Conservation (phyloP, 2,797 vertebrate species). For the Girardinus metallicus region DNA sequence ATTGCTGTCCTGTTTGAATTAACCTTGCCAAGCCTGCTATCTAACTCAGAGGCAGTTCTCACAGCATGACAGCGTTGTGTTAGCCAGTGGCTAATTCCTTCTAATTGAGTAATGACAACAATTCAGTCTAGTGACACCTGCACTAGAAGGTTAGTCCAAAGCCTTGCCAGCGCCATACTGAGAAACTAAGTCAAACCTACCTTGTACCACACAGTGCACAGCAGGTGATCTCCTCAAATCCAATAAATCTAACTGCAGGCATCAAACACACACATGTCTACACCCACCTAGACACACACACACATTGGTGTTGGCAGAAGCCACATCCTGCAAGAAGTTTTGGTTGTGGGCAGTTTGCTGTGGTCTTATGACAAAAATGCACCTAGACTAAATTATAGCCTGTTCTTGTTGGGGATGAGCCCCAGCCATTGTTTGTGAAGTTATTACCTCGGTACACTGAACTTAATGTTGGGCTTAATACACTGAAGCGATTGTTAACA, state of each 20-base stretch:
- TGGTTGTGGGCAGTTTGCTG: slow-evolving; percentile 22
- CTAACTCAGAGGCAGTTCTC: slow-evolving; percentile 64
- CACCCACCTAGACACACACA: slow-evolving; percentile 9
- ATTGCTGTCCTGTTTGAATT: slow-evolving; percentile 32
- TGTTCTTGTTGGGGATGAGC: slow-evolving; percentile 24
- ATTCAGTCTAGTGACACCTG: slow-evolving; percentile 62
- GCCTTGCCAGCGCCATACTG: slow-evolving; percentile 62
- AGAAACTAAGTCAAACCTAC: slow-evolving; percentile 65
- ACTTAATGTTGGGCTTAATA: slow-evolving; percentile 20
- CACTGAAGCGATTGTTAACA: slow-evolving; percentile 6
- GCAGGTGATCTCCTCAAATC: slow-evolving; percentile 58
- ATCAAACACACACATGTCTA: slow-evolving; percentile 37
- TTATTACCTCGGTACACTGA: slow-evolving; percentile 13
- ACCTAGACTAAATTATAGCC: slow-evolving; percentile 33
- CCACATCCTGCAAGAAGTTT: slow-evolving; percentile 28
- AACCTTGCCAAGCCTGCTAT: slow-evolving; percentile 46
- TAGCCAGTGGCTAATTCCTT: slow-evolving; percentile 73
- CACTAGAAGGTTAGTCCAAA: slow-evolving; percentile 73
- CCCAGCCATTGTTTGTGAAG: slow-evolving; percentile 18
- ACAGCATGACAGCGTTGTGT: slow-evolving; percentile 71
- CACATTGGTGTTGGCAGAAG: not conserved
- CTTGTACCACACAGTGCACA: slow-evolving; percentile 50
- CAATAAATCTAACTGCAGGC: slow-evolving; percentile 73
- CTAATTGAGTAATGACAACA: slow-evolving; percentile 79
- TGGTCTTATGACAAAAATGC: slow-evolving; percentile 38